These are phyloP conservation scores for Aphelocoma californica DNA, from an alignment of 2,797 vertebrate genomes.

Conservation along the genomic window DNA sequence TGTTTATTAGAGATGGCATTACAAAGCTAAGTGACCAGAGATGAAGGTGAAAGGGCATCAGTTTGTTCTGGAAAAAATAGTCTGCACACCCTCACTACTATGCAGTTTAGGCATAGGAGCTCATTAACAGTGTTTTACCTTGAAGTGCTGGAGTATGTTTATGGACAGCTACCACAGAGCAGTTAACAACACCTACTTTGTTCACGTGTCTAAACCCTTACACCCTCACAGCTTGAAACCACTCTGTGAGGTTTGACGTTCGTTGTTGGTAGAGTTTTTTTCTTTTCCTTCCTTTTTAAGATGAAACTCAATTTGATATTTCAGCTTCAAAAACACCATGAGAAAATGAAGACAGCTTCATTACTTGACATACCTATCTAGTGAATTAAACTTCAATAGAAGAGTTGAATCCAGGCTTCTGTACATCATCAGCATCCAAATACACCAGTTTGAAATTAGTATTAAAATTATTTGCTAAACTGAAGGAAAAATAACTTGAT, in stretches of 20 bases:
- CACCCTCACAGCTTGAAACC: neutral
- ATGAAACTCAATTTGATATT: neutral
- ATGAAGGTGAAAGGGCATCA: neutral
- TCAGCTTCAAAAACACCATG: neutral
- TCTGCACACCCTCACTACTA: neutral
- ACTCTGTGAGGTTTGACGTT: neutral
- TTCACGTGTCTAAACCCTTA: neutral
- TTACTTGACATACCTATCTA: neutral
- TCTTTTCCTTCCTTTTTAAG: neutral
- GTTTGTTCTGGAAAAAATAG: neutral
- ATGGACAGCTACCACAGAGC: neutral
- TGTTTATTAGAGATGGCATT: neutral
- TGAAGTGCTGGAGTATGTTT: neutral
- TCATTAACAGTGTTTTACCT: constrained; percentile 5
- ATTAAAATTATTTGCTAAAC: neutral
- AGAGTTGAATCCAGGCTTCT: neutral
- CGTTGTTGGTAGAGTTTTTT: neutral
- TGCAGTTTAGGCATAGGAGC: neutral
- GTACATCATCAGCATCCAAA: neutral
- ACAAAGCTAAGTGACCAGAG: neutral
- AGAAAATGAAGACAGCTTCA: neutral
- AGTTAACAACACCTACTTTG: neutral
- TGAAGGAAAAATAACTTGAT: neutral
- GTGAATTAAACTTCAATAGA: neutral
- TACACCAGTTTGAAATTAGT: neutral